Percentiles rank a stretch among this genome's conserved stretches.
phyloP scores from a whole-genome alignment of 2,888 invertebrate species.

The Cistogaster globosa region DNA sequence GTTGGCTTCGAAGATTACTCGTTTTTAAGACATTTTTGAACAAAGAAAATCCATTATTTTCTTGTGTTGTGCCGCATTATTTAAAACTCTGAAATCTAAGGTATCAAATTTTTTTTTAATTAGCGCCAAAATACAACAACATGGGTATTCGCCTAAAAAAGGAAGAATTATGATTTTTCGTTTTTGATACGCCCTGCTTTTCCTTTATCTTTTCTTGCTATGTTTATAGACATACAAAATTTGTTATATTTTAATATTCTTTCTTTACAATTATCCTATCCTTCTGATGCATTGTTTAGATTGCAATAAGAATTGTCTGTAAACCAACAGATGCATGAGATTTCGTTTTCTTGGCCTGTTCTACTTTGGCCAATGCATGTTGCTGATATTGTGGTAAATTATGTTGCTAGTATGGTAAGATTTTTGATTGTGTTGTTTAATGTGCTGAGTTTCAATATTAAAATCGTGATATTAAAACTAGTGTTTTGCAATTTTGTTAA shows the following conservation, averaged over 20 bases:
- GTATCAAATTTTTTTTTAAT: too few relatives aligned
- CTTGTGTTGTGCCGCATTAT: too few relatives aligned
- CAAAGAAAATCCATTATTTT: too few relatives aligned
- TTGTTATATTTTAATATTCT: constrained; percentile 34
- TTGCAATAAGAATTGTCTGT: constrained; percentile 49
- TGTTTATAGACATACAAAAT: neutral
- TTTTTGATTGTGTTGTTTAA: neutral
- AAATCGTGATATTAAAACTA: constrained; percentile 51
- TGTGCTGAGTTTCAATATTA: constrained; percentile 31
- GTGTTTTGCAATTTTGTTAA: too few relatives aligned
- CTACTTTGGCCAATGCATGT: constrained; percentile 74
- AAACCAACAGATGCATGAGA: constrained; percentile 68
- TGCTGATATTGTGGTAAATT: constrained; percentile 62
- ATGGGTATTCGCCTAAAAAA: too few relatives aligned
- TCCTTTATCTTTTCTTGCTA: too few relatives aligned
- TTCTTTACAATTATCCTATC: constrained; percentile 30
- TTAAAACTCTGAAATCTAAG: too few relatives aligned
- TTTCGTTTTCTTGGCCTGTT: constrained; percentile 74
- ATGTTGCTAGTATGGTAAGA: constrained; percentile 59
- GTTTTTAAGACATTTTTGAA: too few relatives aligned
- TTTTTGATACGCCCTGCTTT: too few relatives aligned
- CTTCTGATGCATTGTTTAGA: constrained; percentile 15
- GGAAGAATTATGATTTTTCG: too few relatives aligned
- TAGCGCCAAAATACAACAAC: too few relatives aligned
- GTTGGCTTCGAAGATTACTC: too few relatives aligned